Conservation (phyloP, 2,888 invertebrate genomes). For the Drosophila anomelani region DNA sequence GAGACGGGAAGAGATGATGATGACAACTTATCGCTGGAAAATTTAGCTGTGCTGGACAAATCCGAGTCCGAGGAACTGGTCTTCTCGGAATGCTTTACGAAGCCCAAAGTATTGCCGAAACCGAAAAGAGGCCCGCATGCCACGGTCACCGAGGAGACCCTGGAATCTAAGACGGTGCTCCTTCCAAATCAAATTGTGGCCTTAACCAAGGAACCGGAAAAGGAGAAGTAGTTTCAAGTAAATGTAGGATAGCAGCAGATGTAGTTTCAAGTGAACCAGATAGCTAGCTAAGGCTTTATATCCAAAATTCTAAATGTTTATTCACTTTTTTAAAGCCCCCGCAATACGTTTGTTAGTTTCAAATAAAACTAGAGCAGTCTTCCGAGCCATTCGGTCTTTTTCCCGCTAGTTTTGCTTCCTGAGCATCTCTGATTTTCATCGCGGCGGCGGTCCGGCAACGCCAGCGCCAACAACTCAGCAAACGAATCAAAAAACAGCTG, state of each 20-base stretch:
- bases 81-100: neutral
- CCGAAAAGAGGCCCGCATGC: neutral
- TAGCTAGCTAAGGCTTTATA: neutral
- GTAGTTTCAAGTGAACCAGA: neutral
- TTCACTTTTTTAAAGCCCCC: neutral
- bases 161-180: neutral
- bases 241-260: neutral
- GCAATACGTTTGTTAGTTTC: neutral
- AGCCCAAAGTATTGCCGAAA: conserved; percentile 20
- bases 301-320: conserved; percentile 11
- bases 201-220: neutral
- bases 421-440: neutral
- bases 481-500: conserved; percentile 44
- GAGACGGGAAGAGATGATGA: neutral
- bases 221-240: neutral
- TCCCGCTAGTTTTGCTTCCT: neutral
- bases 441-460: conserved; percentile 20
- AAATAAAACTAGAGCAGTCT: neutral
- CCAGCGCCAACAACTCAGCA: conserved; percentile 28
- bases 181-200: neutral
- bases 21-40: neutral
- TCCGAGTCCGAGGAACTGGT: neutral
- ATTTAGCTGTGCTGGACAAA: neutral
- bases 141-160: no score
- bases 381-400: neutral